phyloP scores from a whole-genome alignment of 1,140 invertebrate species.

The Anastrepha obliqua region DNA sequence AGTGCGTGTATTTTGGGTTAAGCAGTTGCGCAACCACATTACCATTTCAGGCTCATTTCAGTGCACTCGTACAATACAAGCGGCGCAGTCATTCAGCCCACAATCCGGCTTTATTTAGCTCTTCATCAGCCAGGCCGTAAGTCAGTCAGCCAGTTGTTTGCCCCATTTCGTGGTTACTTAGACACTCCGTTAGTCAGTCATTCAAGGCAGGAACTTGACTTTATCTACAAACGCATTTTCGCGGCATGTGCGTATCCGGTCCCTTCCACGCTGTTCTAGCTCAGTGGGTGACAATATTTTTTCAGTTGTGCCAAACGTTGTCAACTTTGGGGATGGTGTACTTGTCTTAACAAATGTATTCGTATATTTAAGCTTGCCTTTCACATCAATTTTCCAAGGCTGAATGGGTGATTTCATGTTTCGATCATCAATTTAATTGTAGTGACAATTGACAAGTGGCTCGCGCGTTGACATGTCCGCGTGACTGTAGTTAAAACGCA shows the following conservation, averaged over 20 bases:
- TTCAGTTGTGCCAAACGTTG: not conserved
- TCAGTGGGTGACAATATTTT: not conserved
- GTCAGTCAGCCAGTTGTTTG: constrained; percentile 32
- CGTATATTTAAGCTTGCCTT: not conserved
- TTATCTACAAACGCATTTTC: constrained; percentile 35
- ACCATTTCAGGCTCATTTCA: not conserved
- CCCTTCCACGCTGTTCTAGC: not conserved
- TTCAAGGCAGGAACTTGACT: not conserved
- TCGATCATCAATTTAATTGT: constrained; percentile 54
- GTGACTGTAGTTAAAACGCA: not conserved
- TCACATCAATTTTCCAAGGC: not conserved
- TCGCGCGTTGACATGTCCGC: not conserved
- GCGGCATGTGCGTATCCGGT: constrained; percentile 28
- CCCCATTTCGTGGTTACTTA: not conserved
- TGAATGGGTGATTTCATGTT: constrained; percentile 52
- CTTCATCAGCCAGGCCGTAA: constrained; percentile 38
- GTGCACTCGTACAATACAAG: not conserved
- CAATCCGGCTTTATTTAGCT: not conserved
- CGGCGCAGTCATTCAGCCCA: not conserved
- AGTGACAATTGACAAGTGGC: constrained; percentile 53
- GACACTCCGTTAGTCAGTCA: constrained; percentile 34
- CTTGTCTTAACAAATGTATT: not conserved
- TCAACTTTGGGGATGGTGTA: not conserved
- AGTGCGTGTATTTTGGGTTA: constrained; percentile 52
- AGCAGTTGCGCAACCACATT: not conserved